Base-by-base conservation (phyloP, 2,113 vertebrate genomes). In the Epinephelus moara region DNA sequence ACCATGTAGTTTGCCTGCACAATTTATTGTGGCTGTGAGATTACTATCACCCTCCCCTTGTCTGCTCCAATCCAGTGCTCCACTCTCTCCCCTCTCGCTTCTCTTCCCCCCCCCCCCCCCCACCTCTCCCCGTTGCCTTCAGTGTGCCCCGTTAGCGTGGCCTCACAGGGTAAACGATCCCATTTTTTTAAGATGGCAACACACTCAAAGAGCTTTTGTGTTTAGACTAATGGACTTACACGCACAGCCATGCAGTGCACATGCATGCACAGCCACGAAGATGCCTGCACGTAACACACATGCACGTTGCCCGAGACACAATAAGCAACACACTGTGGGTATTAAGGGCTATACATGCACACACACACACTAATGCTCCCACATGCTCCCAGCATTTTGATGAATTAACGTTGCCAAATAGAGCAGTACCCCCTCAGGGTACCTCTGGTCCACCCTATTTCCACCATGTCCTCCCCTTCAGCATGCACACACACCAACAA, bases 11-110 rank as follows among this genome's bases (percentile, higher is more conserved):
- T 71, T 73, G 62, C 68, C 14, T 2, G 25, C 70, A 71, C 27
- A 56, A 66, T 85, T 55, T 76, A 73, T 85, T 77, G 69, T 74
- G 76, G 67, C 50, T 85, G 64, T 71, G 56, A 47, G 47, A 67
- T 78, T 73, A 60, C 60, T 52, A 6, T 75, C 62, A 83, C 81
- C 61, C 91, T 85, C 84, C 82, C 86, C 88, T 78, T 80, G 45
- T 67, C 70, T 87, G 57, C 85, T 70, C 82, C 90, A 90, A 86
- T 89, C 78, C 78, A 84, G 53, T 85, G 82, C 59, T 71, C 62
- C 49, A 64, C 52, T 71, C 23, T 69, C 52, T 18, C 53, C n/a
- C 13, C 64, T 21, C 60, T 49, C 25, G 2, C 23, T 23, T 49
- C 25, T 57, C 30, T n/a, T n/a, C n/a, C n/a, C n/a, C n/a, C n/a